Conservation (phyloP, 2,113 vertebrate species). For the pig (Sus scrofa) region DNA sequence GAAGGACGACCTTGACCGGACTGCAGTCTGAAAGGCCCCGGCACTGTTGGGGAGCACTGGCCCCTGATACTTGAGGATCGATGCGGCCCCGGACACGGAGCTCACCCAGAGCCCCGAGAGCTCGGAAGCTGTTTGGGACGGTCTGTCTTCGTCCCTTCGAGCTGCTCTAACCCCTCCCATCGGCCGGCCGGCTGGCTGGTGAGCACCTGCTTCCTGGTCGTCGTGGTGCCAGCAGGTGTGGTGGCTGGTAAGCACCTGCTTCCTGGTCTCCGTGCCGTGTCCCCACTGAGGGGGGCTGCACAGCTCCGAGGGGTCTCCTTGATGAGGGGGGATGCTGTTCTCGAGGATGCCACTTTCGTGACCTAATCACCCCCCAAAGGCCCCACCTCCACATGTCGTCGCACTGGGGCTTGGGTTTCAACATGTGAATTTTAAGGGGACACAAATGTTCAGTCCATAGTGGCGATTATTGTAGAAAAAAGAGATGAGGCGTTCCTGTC, state of each 20-base stretch:
- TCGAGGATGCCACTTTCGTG: rapidly evolving
- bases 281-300: rapidly evolving
- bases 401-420: rapidly evolving
- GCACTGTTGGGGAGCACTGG: neutral
- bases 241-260: neutral
- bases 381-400: rapidly evolving
- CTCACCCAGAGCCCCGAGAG: neutral
- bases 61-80: neutral
- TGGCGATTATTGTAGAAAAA: neutral
- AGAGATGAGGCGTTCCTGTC: too few species aligned
- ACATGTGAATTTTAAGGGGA: rapidly evolving
- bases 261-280: neutral
- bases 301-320: neutral
- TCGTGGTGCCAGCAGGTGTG: rapidly evolving
- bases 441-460: neutral
- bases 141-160: neutral
- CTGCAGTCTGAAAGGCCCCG: rapidly evolving
- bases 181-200: neutral
- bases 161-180: neutral
- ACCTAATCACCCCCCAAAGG: neutral
- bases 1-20: too few species aligned
- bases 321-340: too few species aligned
- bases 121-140: rapidly evolving
- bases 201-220: neutral
- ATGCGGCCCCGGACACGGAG: too few species aligned